phyloP scores from a whole-genome alignment of 2,113 vertebrate species.

The Centrocercus urophasianus region DNA sequence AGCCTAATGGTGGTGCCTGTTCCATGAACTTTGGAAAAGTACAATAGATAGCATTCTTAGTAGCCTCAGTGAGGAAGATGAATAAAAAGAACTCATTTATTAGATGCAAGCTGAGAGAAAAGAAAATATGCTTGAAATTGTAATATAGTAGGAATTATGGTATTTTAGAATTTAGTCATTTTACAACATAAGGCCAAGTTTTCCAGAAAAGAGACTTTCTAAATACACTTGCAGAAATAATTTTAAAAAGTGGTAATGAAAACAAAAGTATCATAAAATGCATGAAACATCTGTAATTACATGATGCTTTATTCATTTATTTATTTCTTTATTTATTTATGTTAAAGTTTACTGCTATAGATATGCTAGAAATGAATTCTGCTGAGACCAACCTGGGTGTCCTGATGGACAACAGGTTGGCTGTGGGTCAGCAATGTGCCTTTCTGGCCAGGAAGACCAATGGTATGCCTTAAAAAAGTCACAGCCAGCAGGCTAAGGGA shows the following conservation, averaged over 20 bases:
- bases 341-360: background rate
- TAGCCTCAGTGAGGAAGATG: background rate
- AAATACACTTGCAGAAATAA: background rate
- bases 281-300: background rate
- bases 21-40: background rate
- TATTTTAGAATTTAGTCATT: background rate
- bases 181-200: background rate
- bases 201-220: background rate
- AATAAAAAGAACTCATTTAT: background rate
- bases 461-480: too few relatives aligned
- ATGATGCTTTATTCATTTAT: background rate
- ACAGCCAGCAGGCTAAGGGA: too few relatives aligned
- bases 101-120: background rate
- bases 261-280: background rate
- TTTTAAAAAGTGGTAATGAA: background rate
- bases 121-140: background rate
- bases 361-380: too few relatives aligned
- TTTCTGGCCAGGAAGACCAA: too few relatives aligned
- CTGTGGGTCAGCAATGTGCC: too few relatives aligned
- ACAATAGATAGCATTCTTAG: background rate
- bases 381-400: too few relatives aligned
- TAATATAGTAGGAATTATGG: background rate
- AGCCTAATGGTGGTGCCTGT: background rate
- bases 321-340: too few relatives aligned
- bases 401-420: too few relatives aligned